Evolutionary conservation across 1,140 invertebrate genomes (phyloP).

Genomic region (Apis cerana): DNA sequence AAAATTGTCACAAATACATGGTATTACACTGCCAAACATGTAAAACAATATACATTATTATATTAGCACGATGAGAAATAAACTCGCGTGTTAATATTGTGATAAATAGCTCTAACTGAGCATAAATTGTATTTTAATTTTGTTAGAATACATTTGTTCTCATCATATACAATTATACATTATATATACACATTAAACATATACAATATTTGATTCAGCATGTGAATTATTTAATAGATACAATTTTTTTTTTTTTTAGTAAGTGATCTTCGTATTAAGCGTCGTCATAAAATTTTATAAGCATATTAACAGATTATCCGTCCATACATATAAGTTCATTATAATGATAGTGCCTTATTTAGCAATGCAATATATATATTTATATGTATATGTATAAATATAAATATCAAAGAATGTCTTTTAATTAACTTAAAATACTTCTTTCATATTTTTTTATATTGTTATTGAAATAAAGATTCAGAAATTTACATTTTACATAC

Average conservation of each 20-base stretch:
- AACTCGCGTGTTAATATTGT: conserved; percentile 38
- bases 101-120: conserved; percentile 34
- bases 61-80: conserved; percentile 11
- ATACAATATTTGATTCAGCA: neutral
- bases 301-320: conserved; percentile 54
- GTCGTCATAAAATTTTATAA: conserved; percentile 24
- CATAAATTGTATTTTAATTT: conserved; percentile 32
- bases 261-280: conserved; percentile 50
- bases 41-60: neutral
- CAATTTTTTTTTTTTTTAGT: conserved; percentile 17
- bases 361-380: conserved; percentile 4
- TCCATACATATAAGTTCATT: conserved; percentile 52
- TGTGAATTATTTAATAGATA: conserved; percentile 12
- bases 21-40: conserved; percentile 55
- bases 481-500: neutral
- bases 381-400: conserved; percentile 5
- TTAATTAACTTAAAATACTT: conserved; percentile 1
- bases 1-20: conserved; percentile 17
- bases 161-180: neutral
- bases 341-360: conserved; percentile 27
- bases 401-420: neutral
- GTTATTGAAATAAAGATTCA: neutral
- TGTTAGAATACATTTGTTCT: neutral
- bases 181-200: neutral
- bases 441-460: conserved; percentile 41